Conservation (phyloP, 1,140 invertebrate species). For the Achatina immaculata region DNA sequence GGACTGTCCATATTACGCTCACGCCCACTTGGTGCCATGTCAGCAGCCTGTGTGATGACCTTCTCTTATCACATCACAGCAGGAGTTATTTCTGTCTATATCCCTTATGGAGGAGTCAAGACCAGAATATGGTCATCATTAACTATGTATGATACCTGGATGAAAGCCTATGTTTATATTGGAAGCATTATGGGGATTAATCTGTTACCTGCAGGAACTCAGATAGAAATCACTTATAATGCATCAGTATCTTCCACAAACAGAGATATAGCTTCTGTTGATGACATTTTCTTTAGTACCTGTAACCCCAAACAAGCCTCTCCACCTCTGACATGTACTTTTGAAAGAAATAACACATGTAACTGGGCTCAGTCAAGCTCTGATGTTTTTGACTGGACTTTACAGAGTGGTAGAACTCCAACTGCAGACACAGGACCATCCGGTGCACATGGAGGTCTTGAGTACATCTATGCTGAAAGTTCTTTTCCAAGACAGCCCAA, state of each 20-base stretch:
- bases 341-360: slow-evolving; percentile 55
- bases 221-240: slow-evolving; percentile 27
- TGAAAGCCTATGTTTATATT: slow-evolving; percentile 13
- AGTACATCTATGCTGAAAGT: slow-evolving; percentile 65
- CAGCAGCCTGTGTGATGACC: slow-evolving; percentile 19
- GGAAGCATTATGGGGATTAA: neutral
- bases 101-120: neutral
- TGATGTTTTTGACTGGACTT: slow-evolving; percentile 63
- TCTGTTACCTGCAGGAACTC: slow-evolving; percentile 17
- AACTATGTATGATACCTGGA: neutral
- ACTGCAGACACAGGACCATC: slow-evolving; percentile 57
- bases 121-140: slow-evolving; percentile 19
- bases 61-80: slow-evolving; percentile 28
- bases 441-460: slow-evolving; percentile 58
- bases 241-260: slow-evolving; percentile 33
- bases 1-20: slow-evolving; percentile 13
- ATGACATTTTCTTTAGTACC: slow-evolving; percentile 59
- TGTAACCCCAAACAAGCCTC: slow-evolving; percentile 52
- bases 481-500: slow-evolving; percentile 54
- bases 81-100: slow-evolving; percentile 8
- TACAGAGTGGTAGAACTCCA: slow-evolving; percentile 52
- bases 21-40: slow-evolving; percentile 27
- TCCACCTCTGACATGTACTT: slow-evolving; percentile 52
- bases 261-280: slow-evolving; percentile 55
- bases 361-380: slow-evolving; percentile 44